Evolutionary conservation across 2,797 vertebrate genomes (phyloP).

Genomic region (Brachyalestes nurse): DNA sequence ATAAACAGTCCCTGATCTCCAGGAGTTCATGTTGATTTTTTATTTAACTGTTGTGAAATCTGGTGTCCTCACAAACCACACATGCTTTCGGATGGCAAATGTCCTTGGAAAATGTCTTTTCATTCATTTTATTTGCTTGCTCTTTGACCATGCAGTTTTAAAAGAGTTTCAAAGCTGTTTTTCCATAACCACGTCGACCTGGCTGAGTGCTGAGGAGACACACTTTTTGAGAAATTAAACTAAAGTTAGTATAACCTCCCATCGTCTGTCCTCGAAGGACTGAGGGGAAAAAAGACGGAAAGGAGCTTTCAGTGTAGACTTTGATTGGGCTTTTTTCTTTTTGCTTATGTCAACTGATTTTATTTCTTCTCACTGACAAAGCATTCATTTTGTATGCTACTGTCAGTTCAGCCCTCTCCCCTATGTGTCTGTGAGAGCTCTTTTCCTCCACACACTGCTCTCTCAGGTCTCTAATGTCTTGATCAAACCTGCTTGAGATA

Average conservation of each 20-base stretch:
- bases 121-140: not conserved
- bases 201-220: conserved; percentile 8
- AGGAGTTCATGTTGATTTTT: not conserved
- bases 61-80: not conserved
- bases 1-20: not conserved
- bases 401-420: conserved; percentile 22
- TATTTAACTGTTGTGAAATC: not conserved
- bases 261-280: conserved; percentile 38
- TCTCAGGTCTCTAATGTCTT: conserved; percentile 29
- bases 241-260: conserved; percentile 27
- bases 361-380: conserved; percentile 25
- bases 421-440: conserved; percentile 3
- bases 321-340: conserved; percentile 47
- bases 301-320: conserved; percentile 36
- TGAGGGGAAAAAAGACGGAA: conserved; percentile 27
- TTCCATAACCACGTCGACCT: not conserved
- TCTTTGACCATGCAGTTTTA: conserved; percentile 1
- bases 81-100: not conserved
- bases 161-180: not conserved
- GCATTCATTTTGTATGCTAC: conserved; percentile 48
- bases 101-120: not conserved
- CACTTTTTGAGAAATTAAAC: conserved; percentile 22
- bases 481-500: conserved; percentile 24
- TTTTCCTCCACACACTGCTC: conserved; percentile 14
- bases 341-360: conserved; percentile 42